Conservation (phyloP, 2,888 invertebrate genomes). For the Cephus pulcher region DNA sequence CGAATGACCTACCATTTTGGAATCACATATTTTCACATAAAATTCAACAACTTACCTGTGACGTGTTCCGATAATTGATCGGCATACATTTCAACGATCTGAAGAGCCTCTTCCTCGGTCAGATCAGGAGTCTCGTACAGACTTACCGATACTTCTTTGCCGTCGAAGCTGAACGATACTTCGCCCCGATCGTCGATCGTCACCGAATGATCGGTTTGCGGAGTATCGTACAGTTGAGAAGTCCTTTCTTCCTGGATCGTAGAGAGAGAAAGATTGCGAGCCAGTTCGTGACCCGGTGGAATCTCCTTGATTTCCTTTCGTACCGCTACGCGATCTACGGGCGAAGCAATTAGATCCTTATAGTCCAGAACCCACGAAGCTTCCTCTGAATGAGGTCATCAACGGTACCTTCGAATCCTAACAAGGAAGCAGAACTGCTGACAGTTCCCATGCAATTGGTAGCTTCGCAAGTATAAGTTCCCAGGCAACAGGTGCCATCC, state of each 20-base stretch:
- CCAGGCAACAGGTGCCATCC: constrained; percentile 90
- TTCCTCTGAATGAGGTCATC: background rate
- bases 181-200: constrained; percentile 87
- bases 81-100: constrained; percentile 94
- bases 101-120: constrained; percentile 90
- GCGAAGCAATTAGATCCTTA: constrained; percentile 1
- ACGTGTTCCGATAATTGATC: constrained; percentile 92
- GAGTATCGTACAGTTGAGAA: constrained; percentile 88
- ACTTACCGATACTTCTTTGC: constrained; percentile 91
- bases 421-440: constrained; percentile 87
- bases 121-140: constrained; percentile 92
- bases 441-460: constrained; percentile 92
- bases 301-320: constrained; percentile 68
- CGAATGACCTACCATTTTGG: background rate
- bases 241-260: constrained; percentile 93
- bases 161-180: constrained; percentile 91
- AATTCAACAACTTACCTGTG: constrained; percentile 66
- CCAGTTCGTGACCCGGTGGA: constrained; percentile 68
- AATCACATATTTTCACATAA: background rate
- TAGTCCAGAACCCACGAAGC: background rate
- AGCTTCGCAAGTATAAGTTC: constrained; percentile 92
- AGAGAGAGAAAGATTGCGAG: constrained; percentile 85
- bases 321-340: constrained; percentile 69
- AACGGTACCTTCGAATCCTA: constrained; percentile 85
- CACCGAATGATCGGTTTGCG: constrained; percentile 75